Conservation (phyloP, 1,140 invertebrate genomes). For the Anoplolepis gracilipes region DNA sequence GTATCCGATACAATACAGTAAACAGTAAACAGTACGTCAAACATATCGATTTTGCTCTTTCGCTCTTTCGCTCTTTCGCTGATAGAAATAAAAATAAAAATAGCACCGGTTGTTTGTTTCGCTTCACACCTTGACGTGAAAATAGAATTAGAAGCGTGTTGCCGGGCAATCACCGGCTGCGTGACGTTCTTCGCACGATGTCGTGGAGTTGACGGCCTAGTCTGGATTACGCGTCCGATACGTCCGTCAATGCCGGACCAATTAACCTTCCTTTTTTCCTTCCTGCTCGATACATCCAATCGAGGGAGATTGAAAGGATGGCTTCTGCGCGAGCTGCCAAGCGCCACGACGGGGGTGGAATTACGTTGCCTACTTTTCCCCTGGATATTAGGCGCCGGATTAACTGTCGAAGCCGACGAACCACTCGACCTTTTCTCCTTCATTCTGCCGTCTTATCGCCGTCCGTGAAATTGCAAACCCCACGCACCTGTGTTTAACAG, state of each 20-base stretch:
- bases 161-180: slow-evolving; percentile 68
- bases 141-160: slow-evolving; percentile 47
- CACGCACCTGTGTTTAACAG: slow-evolving; percentile 32
- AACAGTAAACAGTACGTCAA: too few relatives aligned
- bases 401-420: slow-evolving; percentile 78
- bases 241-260: slow-evolving; percentile 79
- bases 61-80: neutral
- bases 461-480: slow-evolving; percentile 29
- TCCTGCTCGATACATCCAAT: slow-evolving; percentile 75
- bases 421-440: slow-evolving; percentile 64
- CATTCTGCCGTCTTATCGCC: slow-evolving; percentile 28
- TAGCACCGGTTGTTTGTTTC: neutral
- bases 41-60: slow-evolving; percentile 6
- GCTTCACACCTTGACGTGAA: neutral
- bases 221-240: slow-evolving; percentile 79
- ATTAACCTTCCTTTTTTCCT: slow-evolving; percentile 77
- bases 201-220: slow-evolving; percentile 60
- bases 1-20: too few relatives aligned
- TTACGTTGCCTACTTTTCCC: slow-evolving; percentile 69
- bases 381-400: slow-evolving; percentile 80
- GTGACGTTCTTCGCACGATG: slow-evolving; percentile 65
- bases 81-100: slow-evolving; percentile 13
- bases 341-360: slow-evolving; percentile 68
- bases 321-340: slow-evolving; percentile 67
- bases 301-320: slow-evolving; percentile 79